Evolutionary conservation across 2,888 invertebrate species (phyloP), one percentile per base, ranked within the genome.

Genomic region (Brenthis ino): DNA sequence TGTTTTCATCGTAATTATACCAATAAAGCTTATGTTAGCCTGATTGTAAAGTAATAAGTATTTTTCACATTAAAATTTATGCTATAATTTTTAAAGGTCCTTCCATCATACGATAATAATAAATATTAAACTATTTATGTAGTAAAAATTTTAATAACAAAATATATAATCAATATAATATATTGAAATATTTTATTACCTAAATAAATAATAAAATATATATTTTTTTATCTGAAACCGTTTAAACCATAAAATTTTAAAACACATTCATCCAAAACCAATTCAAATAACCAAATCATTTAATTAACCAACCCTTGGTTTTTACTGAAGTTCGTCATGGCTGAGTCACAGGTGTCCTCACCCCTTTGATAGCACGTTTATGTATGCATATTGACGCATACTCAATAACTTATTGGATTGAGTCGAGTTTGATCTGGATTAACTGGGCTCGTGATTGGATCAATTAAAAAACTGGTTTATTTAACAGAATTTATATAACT

Each of bases 341-440:
- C 65, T 72, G 72, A 72, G 70, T 72, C 72, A 72, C 70, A 68
- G 72, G 71, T 72, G 71, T 57, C 4, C 61, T 65, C 61, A 63
- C 57, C 72, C 72, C 69, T 65, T 65, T 60, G 51, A 65, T 64
- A 56, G 68, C 63, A 14, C 55, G 57, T 65, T 65, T 65, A 65
- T 63, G 48, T 37, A 63, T 72, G 68, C 70, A 72, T 72, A 70
- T 70, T 70, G 72, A 72, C 51, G 51, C 55, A n/a, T n/a, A 13
- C 55, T 72, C 64, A 67, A 68, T 72, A 70, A 57, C 33, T 66
- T 50, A 60, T 70, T 57, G 33, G 50, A 13, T 67, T 33, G 58
- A 50, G 53, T 11, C 11, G 51, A 51, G 24, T 64, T 43, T 50
- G 56, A 64, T 65, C 20, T 43, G 24, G n/a, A 64, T 64, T 24